Base-by-base conservation (phyloP, 1,140 invertebrate species). In the Araneus ventricosus region DNA sequence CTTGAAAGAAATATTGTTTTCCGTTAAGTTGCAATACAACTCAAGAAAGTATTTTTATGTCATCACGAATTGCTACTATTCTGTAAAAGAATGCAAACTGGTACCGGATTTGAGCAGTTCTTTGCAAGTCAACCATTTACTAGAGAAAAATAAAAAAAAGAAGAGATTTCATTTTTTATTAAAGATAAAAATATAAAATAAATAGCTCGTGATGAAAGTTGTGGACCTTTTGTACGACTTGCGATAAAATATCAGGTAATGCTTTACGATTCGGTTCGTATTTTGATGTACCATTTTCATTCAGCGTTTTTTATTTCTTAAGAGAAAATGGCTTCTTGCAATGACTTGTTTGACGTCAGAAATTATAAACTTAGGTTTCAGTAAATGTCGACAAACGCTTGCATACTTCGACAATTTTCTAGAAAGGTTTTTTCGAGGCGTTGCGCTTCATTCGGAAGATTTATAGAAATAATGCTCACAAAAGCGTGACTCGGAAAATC, bases 361-460 rank as follows among this genome's bases (percentile, higher is more conserved):
- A 75, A 75, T 75, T 75, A 37, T 75, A 75, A 75, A 75, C 30
- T 30, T 10, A 63, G 59, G 20, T 34, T 75, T 75, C 70, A 37
- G 17, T 75, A 75, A 75, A 75, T 37, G 70, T 75, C 70, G 30
- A 75, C 34, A 75, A 75, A 75, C 30, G 70, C 70, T 82, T 82
- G 80, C 39, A 82, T 82, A 45, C 80, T 30, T 82, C 80, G 80
- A 82, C 39, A n/a, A 82, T n/a, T 20, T 80, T 80, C 79, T 80
- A 39, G 34, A 80, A 39, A 39, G 37, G 22, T 24, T 82, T 82
- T 82, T 27, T 22, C 30, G 70, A 75, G 70, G 70, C 70, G 70
- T 75, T 75, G 80, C 24, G 24, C 34, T 27, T 30, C 27, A 82
- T 41, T 17, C 37, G 4, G 27, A 45, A 41, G 80, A 82, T 82